Conservation (phyloP, 2,797 vertebrate species). For the Glossophaga mutica region DNA sequence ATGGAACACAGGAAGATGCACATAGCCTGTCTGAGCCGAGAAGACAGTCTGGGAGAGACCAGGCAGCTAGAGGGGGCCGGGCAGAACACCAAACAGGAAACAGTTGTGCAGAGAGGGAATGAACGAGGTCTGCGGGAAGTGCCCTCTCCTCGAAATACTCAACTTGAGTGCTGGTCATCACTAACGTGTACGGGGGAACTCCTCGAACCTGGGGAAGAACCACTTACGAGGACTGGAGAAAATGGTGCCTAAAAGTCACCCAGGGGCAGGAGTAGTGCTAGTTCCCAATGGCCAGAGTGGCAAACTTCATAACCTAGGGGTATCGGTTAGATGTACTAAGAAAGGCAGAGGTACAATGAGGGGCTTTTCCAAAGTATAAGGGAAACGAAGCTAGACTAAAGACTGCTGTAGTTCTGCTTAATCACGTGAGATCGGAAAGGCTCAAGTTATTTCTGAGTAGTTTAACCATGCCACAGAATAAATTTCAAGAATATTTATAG, state of each 20-base stretch:
- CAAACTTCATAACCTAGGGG: neutral
- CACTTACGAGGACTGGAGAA: neutral
- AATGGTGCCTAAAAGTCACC: neutral
- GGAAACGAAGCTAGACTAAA: neutral
- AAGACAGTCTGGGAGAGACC: neutral
- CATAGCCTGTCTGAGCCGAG: neutral
- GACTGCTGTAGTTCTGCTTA: neutral
- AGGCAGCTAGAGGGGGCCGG: neutral
- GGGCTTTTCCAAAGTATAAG: neutral
- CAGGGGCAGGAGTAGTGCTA: neutral
- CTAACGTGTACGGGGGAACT: neutral
- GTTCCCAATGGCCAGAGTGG: neutral
- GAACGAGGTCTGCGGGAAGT: neutral
- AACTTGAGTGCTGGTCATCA: neutral
- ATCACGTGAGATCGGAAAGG: neutral
- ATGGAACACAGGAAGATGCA: neutral
- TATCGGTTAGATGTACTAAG: neutral
- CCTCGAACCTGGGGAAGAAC: neutral
- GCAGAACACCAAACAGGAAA: neutral
- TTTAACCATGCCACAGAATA: neutral
- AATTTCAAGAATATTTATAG: neutral
- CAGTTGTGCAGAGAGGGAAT: neutral
- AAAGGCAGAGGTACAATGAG: neutral
- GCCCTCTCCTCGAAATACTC: neutral
- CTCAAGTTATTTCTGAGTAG: neutral